Base-by-base conservation (phyloP, 2,113 vertebrate genomes). In the Clarias batrachus region DNA sequence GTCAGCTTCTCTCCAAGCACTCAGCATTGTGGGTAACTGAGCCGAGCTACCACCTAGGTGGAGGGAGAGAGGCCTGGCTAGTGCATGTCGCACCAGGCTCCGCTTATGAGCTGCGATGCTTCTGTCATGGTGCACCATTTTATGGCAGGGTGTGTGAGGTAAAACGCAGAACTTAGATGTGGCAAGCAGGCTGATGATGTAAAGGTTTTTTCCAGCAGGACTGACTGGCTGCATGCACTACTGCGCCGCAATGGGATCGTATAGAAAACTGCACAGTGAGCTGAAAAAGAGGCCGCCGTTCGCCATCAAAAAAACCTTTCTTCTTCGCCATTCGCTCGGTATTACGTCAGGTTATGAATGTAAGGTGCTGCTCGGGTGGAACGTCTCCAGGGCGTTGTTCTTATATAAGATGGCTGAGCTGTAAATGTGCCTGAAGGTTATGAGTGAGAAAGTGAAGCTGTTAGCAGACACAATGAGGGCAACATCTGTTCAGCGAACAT, bases 1-100 rank as follows among this genome's bases (percentile, higher is more conserved):
- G 81, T 84, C 81, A 88, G 88, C 54, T 65, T 85, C 57, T 62
- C 81, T 88, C 25, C 62, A 74, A 79, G 8, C 70, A 80, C 87
- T 89, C 56, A 1, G 87, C 82, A 88, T 90, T 88, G 89, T 63
- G 6, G 84, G 74, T 74, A 86, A 85, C 89, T 77, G 89, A 4
- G 81, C 71, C 73, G 76, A 41, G 83, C 83, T 84, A 48, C 60
- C 54, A 48, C 82, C 68, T 71, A 12, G 25, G 84, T 86, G 88
- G 85, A 48, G 73, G 57, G 52, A 59, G 84, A 88, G 89, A 90
- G 71, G 74, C 57, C 62, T 88, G 78, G 52, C 68, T 48, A 23
- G 59, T 85, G 84, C 82, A 76, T 52, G 81, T 62, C 54, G 13
- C 79, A 56, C 84, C 59, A 3, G 71, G 59, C 80, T 85, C 62